Conservation (phyloP, 2,888 invertebrate species). For the Machimus atricapillus region DNA sequence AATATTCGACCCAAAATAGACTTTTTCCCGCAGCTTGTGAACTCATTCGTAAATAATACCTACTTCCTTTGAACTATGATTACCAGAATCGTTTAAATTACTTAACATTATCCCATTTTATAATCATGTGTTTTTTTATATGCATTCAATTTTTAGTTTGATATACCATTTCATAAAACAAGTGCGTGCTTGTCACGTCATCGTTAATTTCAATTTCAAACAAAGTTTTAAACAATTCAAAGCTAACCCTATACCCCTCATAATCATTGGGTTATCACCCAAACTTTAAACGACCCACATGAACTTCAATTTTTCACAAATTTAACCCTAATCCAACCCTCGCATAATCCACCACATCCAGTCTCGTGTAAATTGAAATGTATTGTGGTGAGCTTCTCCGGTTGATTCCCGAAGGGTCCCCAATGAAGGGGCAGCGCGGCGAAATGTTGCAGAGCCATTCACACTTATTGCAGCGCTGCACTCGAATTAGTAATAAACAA, state of each 20-base stretch:
- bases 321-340: not conserved
- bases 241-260: not conserved
- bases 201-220: not conserved
- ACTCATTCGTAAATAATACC: too few relatives aligned
- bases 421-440: not conserved
- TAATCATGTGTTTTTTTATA: too few relatives aligned
- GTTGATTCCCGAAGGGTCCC: not conserved
- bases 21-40: too few relatives aligned
- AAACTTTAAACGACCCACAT: not conserved
- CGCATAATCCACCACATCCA: not conserved
- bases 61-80: too few relatives aligned
- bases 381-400: not conserved
- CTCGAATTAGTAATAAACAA: constrained; percentile 14
- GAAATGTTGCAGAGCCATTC: not conserved
- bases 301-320: not conserved
- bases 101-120: too few relatives aligned
- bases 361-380: not conserved
- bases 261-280: not conserved
- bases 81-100: too few relatives aligned
- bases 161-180: too few relatives aligned
- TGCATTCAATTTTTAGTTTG: too few relatives aligned
- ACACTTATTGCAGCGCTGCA: constrained; percentile 2
- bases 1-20: too few relatives aligned
- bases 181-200: too few relatives aligned
- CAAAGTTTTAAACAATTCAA: not conserved